Evolutionary conservation across 2,888 invertebrate genomes (phyloP), one percentile per base, ranked within the genome.

Genomic region (Seira musarum): DNA sequence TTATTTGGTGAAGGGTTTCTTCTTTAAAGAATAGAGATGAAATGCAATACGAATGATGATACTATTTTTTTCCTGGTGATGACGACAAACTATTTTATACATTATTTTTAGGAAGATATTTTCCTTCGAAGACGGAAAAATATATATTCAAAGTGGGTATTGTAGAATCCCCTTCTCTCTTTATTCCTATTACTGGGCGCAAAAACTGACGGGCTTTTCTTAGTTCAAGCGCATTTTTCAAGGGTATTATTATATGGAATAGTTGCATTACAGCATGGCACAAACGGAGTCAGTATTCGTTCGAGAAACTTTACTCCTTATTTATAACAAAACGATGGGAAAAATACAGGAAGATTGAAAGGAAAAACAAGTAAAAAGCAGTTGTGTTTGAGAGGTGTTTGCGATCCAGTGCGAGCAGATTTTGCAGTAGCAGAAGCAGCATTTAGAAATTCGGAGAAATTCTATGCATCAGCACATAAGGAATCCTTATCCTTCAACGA

Each of bases 51-150:
- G n/a, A n/a, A 40, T 53, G 53, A 53, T 17, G 53, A 17, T 3
- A 53, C 53, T 53, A 30, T 2, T 53, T 53, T 53, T 53, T 17
- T 53, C 53, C 53, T 53, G 17, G 53, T 53, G 53, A 53, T 53
- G 53, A 53, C 53, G 53, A 53, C 53, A 53, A 53, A 53, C 53
- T 53, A 53, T 53, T 53, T 53, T 53, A 53, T 53, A 53, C 53
- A 17, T n/a, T 53, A 53, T 17, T 53, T 17, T 13, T 13, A 40
- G 13, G 40, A 8, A 40, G 6, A 40, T 40, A 40, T 40, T 13
- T n/a, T n/a, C n/a, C n/a, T 40, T 17, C 53, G n/a, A 53, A 3
- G 53, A 53, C 13, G 53, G 17, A 53, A 40, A 40, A 40, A 40
- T 40, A 40, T 40, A 40, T 40, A 40, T 53, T 13, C 3, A 53